Percentiles rank a stretch among this genome's conserved stretches.
Evolutionary conservation across 2,113 vertebrate genomes (phyloP).

Genomic region (Stegastes partitus): DNA sequence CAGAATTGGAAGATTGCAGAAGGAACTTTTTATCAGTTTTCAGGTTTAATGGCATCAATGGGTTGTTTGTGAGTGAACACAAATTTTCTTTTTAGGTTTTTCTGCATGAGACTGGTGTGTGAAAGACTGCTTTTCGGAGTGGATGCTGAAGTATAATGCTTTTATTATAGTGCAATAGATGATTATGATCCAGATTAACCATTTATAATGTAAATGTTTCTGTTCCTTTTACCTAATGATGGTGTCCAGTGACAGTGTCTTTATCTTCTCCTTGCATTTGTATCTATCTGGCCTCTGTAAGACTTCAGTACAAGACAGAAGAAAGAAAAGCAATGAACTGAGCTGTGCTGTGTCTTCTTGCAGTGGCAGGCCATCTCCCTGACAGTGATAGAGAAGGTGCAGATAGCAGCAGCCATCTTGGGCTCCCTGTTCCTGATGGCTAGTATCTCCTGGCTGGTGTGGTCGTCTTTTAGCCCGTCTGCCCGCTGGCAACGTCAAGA

Average conservation of each 20-base stretch:
- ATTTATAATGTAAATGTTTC: constrained; percentile 8
- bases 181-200: constrained; percentile 8
- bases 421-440: constrained; percentile 98
- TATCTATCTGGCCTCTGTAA: background rate
- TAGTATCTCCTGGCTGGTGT: constrained; percentile 99
- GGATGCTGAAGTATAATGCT: background rate
- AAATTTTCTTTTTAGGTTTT: background rate
- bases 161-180: background rate
- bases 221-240: background rate
- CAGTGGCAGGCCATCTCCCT: constrained; percentile 99
- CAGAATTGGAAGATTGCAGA: constrained; percentile 34
- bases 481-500: constrained; percentile 99
- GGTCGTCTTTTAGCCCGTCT: constrained; percentile 98
- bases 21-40: constrained; percentile 32
- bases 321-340: background rate
- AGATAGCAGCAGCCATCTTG: constrained; percentile 97
- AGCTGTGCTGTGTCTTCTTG: constrained; percentile 20
- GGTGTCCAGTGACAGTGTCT: background rate
- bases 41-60: constrained; percentile 1
- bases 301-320: background rate
- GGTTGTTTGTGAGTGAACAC: background rate
- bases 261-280: background rate
- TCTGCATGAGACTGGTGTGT: background rate
- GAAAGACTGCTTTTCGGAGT: background rate
- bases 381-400: constrained; percentile 99